Percentiles rank a stretch among this genome's conserved stretches.
phyloP scores from a whole-genome alignment of 2,113 vertebrate species.

The Ptilonorhynchus violaceus region DNA sequence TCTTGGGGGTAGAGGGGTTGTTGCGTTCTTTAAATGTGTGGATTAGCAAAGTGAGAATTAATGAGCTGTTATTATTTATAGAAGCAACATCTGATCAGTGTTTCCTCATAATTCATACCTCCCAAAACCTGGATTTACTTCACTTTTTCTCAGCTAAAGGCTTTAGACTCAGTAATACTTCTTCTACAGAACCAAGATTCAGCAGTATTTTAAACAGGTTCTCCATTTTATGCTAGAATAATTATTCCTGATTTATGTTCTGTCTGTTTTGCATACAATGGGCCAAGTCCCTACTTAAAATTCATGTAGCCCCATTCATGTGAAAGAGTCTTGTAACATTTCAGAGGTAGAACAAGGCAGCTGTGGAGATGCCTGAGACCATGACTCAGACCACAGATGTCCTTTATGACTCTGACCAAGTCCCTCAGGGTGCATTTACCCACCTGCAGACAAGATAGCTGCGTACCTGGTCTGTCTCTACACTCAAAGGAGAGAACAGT shows the following conservation, averaged over 20 bases:
- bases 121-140: background rate
- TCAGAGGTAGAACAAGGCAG: background rate
- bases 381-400: background rate
- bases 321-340: background rate
- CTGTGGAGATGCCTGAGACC: background rate
- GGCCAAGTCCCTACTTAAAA: background rate
- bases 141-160: background rate
- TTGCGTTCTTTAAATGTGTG: slow-evolving; percentile 23
- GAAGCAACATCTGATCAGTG: slow-evolving; percentile 32
- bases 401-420: background rate
- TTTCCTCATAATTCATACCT: slow-evolving; percentile 11
- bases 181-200: background rate
- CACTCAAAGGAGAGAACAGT: background rate
- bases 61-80: slow-evolving; percentile 63
- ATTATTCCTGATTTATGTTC: background rate
- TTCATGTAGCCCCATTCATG: background rate
- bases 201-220: background rate
- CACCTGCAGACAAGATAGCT: background rate
- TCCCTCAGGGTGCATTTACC: background rate
- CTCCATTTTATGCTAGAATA: background rate
- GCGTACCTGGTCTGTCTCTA: background rate
- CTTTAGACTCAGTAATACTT: background rate
- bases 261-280: background rate
- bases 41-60: slow-evolving; percentile 48
- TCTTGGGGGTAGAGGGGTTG: background rate